Evolutionary conservation across 2,113 vertebrate genomes (phyloP).

Genomic region (Pogona vitticeps): DNA sequence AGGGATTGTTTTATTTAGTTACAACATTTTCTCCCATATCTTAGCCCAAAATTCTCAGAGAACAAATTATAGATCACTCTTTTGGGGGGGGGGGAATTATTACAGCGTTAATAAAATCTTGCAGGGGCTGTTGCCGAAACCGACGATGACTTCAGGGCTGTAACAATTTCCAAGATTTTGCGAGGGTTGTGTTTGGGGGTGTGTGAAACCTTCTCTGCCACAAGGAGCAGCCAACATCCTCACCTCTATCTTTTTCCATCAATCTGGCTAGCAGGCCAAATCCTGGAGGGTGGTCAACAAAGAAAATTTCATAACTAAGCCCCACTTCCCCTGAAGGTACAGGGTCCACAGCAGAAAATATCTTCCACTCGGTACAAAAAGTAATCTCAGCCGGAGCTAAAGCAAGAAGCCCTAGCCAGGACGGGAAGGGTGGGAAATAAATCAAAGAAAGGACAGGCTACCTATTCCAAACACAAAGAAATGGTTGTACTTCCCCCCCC

Average conservation of each 20-base stretch:
- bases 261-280: constrained; percentile 24
- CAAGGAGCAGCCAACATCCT: constrained; percentile 45
- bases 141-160: constrained; percentile 33
- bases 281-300: constrained; percentile 27
- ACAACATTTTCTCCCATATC: neutral
- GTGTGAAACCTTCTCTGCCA: too few species aligned
- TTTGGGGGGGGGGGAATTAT: neutral
- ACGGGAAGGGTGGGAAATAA: neutral
- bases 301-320: constrained; percentile 37
- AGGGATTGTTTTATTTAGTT: neutral
- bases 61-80: neutral
- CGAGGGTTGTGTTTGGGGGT: too few species aligned
- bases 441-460: constrained; percentile 42
- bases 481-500: constrained; percentile 52
- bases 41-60: neutral
- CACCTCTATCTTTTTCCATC: constrained; percentile 48
- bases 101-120: constrained; percentile 22
- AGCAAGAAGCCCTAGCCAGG: neutral
- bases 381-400: constrained; percentile 43
- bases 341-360: constrained; percentile 36
- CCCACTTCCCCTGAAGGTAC: constrained; percentile 41
- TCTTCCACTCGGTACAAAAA: constrained; percentile 52
- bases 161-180: too few species aligned
- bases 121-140: neutral
- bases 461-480: constrained; percentile 45